phyloP scores from a whole-genome alignment of 1,140 invertebrate genomes.

The Drosophila malerkotliana region DNA sequence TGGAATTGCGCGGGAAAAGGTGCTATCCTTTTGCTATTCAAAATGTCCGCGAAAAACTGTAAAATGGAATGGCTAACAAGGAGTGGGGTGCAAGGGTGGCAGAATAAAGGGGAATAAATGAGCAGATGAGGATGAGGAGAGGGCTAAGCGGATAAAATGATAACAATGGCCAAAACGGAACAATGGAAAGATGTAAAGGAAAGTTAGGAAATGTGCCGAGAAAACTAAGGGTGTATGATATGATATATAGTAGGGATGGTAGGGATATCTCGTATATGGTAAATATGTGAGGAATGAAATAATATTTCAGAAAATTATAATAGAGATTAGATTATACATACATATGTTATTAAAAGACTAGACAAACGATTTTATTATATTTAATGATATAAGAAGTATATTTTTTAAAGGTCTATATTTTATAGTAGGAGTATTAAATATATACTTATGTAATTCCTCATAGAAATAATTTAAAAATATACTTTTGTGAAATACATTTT shows the following conservation, averaged over 20 bases:
- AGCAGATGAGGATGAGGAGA: not conserved
- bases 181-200: not conserved
- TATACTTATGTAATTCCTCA: too few relatives aligned
- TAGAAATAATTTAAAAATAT: too few relatives aligned
- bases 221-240: not conserved
- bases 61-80: slow-evolving; percentile 3
- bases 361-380: too few relatives aligned
- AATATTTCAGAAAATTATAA: too few relatives aligned
- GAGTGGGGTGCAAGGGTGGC: not conserved
- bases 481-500: too few relatives aligned
- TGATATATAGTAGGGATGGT: not conserved
- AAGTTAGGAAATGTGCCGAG: not conserved
- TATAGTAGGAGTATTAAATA: too few relatives aligned
- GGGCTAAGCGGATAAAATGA: slow-evolving; percentile 9
- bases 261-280: not conserved
- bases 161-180: slow-evolving; percentile 21
- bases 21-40: slow-evolving; percentile 15
- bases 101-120: not conserved
- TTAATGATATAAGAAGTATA: too few relatives aligned
- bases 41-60: slow-evolving; percentile 9
- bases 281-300: too few relatives aligned
- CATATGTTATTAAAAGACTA: too few relatives aligned
- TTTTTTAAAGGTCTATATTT: too few relatives aligned
- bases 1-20: slow-evolving; percentile 1
- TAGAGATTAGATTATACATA: too few relatives aligned